phyloP scores from a whole-genome alignment of 2,888 invertebrate species.

The Venusia cambrica region DNA sequence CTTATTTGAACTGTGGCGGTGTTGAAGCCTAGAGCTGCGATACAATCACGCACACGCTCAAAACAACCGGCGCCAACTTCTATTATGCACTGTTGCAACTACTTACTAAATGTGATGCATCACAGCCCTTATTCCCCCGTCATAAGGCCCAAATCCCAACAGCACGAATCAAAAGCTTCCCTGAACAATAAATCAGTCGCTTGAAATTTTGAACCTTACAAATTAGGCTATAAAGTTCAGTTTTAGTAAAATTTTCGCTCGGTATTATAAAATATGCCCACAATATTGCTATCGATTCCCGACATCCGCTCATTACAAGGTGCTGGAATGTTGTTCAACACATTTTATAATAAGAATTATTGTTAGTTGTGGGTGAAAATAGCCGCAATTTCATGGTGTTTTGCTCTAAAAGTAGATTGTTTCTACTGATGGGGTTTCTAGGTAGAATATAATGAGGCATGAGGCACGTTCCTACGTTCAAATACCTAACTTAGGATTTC shows the following conservation, averaged over 20 bases:
- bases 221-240: slow-evolving; percentile 4
- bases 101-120: slow-evolving; percentile 56
- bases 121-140: slow-evolving; percentile 46
- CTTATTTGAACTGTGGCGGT: too few relatives aligned
- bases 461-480: too few relatives aligned
- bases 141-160: slow-evolving; percentile 57
- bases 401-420: slow-evolving; percentile 29
- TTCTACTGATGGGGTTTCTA: slow-evolving; percentile 22
- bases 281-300: slow-evolving; percentile 74
- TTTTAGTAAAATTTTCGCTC: slow-evolving; percentile 21
- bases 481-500: too few relatives aligned
- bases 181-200: slow-evolving; percentile 35
- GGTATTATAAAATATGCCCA: slow-evolving; percentile 66
- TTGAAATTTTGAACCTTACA: slow-evolving; percentile 26
- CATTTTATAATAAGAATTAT: slow-evolving; percentile 64
- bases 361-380: slow-evolving; percentile 51
- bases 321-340: slow-evolving; percentile 71
- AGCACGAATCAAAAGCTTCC: slow-evolving; percentile 50
- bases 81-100: slow-evolving; percentile 51
- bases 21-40: slow-evolving; percentile 59
- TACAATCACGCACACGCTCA: slow-evolving; percentile 61
- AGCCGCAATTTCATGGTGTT: slow-evolving; percentile 39
- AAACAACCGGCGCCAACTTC: slow-evolving; percentile 62
- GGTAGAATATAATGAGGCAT: too few relatives aligned
- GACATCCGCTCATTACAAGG: slow-evolving; percentile 77